A percentile compares a stretch with the other conserved stretches of the same genome.
These are phyloP conservation scores for Bungarus multicinctus DNA, from an alignment of 2,113 vertebrate species.

Conservation along the genomic window DNA sequence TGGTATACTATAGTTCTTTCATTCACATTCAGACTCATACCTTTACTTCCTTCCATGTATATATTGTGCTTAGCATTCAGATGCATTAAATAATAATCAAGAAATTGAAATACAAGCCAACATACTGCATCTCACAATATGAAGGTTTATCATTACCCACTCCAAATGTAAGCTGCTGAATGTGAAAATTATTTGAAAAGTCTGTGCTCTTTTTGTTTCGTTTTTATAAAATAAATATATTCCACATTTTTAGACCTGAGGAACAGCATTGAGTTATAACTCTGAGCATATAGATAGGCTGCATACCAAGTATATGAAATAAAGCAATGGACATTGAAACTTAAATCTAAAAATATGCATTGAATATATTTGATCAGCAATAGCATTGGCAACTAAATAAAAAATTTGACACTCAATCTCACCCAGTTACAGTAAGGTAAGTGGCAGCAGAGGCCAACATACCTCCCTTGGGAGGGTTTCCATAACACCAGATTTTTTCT, in stretches of 20 bases:
- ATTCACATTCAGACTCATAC: not conserved
- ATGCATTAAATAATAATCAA: not conserved
- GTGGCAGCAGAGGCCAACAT: not conserved
- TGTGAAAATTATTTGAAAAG: not conserved
- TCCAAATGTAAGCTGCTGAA: not conserved
- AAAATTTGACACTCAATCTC: not conserved
- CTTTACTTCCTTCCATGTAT: not conserved
- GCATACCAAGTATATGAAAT: not conserved
- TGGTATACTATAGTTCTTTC: not conserved
- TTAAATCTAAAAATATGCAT: not conserved
- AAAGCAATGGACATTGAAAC: not conserved
- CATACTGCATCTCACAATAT: not conserved
- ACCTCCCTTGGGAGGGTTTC: not conserved
- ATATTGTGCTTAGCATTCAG: not conserved
- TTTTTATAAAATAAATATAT: not conserved
- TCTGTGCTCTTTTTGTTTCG: not conserved
- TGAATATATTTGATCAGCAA: not conserved
- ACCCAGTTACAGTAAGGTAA: not conserved
- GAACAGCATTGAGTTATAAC: not conserved
- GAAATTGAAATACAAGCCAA: not conserved
- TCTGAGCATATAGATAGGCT: not conserved
- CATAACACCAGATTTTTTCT: not conserved
- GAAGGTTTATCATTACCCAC: not conserved
- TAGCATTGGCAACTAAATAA: not conserved
- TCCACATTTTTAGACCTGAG: not conserved